These are phyloP conservation scores for Podotricha telesiphe DNA, from an alignment of 2,888 invertebrate genomes.

Conservation along the genomic window DNA sequence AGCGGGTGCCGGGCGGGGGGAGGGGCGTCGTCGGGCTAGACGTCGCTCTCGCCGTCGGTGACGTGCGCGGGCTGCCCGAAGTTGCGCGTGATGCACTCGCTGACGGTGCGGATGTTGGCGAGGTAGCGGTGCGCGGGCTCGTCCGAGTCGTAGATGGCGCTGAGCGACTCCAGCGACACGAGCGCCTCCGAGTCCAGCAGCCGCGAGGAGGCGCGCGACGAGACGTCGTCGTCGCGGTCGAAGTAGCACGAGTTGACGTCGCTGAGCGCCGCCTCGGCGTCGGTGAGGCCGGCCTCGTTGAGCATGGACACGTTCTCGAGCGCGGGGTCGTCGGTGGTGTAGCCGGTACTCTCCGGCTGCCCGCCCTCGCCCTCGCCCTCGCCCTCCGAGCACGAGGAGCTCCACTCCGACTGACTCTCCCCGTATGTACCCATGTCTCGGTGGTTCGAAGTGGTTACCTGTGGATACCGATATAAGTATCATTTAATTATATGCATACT, in stretches of 20 bases:
- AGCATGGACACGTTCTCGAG: constrained; percentile 93
- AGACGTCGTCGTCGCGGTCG: constrained; percentile 89
- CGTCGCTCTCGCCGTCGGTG: constrained; percentile 87
- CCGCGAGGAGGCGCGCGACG: constrained; percentile 92
- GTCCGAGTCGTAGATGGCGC: constrained; percentile 91
- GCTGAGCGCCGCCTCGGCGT: constrained; percentile 93
- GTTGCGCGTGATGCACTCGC: constrained; percentile 89
- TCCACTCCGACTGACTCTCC: constrained; percentile 93
- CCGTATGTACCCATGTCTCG: constrained; percentile 78
- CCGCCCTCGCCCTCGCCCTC: constrained; percentile 77
- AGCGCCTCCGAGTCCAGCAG: constrained; percentile 90
- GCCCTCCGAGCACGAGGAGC: constrained; percentile 84
- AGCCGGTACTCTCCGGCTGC: constrained; percentile 89
- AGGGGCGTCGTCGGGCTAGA: constrained; percentile 61
- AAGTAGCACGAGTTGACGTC: constrained; percentile 93
- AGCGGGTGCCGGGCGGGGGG: constrained; percentile 53
- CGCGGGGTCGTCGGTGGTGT: constrained; percentile 94
- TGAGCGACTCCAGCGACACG: constrained; percentile 90
- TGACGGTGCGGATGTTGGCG: constrained; percentile 89
- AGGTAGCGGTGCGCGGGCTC: constrained; percentile 86
- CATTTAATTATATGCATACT: too few species aligned
- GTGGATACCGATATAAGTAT: constrained; percentile 2
- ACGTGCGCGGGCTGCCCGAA: constrained; percentile 88
- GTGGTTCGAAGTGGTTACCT: constrained; percentile 71
- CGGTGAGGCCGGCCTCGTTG: constrained; percentile 93